A percentile compares a stretch with the other conserved stretches of the same genome.
These are phyloP conservation scores for Eulemur rufifrons DNA, from an alignment of 2,113 vertebrate genomes.

Conservation along the genomic window DNA sequence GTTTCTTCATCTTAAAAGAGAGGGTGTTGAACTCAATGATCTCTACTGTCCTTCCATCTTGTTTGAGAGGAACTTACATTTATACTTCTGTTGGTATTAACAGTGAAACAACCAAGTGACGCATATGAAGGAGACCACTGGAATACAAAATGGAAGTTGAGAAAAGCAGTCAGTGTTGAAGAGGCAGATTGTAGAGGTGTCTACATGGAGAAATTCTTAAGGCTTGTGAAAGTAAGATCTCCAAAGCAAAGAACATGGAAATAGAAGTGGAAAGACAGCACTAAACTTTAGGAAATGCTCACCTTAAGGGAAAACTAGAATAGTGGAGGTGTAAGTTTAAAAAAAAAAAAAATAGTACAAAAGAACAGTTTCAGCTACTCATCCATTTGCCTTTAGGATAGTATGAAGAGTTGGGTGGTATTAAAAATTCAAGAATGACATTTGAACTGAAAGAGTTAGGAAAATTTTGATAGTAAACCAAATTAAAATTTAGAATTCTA, in stretches of 20 bases:
- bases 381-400: neutral
- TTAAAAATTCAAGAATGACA: neutral
- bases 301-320: neutral
- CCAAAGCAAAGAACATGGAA: neutral
- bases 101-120: neutral
- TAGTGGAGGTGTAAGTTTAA: neutral
- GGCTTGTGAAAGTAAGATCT: neutral
- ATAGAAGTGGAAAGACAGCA: neutral
- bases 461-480: neutral
- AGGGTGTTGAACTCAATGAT: neutral
- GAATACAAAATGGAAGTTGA: neutral
- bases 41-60: neutral
- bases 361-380: neutral
- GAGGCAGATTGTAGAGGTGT: neutral
- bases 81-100: neutral
- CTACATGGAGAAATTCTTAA: neutral
- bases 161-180: neutral
- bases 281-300: neutral
- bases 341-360: neutral
- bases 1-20: neutral
- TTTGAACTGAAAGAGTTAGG: neutral
- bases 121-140: neutral
- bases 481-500: neutral
- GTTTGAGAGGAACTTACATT: neutral
- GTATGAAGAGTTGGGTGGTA: neutral